Evolutionary conservation across 2,113 vertebrate genomes (phyloP).

Genomic region (Datnioides undecimradiatus): DNA sequence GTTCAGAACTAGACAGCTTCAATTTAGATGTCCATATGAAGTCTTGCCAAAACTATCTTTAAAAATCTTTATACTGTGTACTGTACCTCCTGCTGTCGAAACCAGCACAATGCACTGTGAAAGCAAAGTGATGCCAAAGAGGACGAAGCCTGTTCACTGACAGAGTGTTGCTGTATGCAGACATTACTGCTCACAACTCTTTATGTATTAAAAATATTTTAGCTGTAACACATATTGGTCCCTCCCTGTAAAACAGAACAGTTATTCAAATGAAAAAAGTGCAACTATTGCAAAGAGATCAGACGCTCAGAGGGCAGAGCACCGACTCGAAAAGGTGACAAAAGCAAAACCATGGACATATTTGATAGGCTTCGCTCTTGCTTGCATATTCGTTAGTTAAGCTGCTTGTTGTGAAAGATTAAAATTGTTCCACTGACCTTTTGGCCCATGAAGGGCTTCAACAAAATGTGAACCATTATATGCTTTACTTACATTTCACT

Average conservation of each 20-base stretch:
- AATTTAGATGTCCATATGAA: neutral
- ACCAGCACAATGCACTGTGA: neutral
- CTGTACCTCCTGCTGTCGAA: no score
- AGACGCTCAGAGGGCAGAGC: neutral
- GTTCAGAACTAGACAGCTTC: neutral
- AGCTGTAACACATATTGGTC: neutral
- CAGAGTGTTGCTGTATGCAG: neutral
- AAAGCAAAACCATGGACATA: neutral
- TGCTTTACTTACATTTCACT: neutral
- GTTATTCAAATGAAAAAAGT: neutral
- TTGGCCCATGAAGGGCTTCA: neutral
- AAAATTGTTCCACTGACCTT: conserved; percentile 31
- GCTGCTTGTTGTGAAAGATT: conserved; percentile 11
- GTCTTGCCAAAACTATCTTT: neutral
- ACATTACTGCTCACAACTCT: neutral
- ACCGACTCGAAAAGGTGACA: neutral
- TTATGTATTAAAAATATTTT: conserved; percentile 1
- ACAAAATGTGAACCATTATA: conserved; percentile 1
- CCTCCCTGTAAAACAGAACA: neutral
- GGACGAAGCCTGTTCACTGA: neutral
- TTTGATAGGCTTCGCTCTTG: neutral
- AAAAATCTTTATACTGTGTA: no score
- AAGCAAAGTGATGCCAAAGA: neutral
- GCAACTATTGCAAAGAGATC: neutral
- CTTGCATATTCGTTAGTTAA: neutral